Percentiles rank a stretch among this genome's conserved stretches.
Evolutionary conservation across 2,888 invertebrate species (phyloP).

Genomic region (Cabera pusaria): DNA sequence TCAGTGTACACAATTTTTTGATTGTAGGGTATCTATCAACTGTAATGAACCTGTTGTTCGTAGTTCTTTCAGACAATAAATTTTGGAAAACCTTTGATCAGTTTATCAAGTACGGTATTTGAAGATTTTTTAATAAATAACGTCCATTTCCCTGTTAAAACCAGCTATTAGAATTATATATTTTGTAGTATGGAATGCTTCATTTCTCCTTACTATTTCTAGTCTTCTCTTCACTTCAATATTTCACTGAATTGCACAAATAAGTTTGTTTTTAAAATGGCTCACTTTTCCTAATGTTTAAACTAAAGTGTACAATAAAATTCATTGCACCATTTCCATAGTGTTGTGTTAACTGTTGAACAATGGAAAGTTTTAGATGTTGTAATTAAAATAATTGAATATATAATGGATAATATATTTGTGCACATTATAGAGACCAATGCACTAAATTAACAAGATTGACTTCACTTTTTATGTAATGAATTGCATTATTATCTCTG

Average conservation of each 20-base stretch:
- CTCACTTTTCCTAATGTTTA: constrained; percentile 79
- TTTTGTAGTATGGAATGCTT: constrained; percentile 82
- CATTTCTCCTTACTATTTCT: constrained; percentile 78
- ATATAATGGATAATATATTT: constrained; percentile 37
- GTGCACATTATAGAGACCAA: constrained; percentile 63
- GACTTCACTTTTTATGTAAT: constrained; percentile 38
- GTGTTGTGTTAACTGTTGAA: constrained; percentile 54
- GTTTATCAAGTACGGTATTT: constrained; percentile 50
- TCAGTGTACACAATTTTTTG: constrained; percentile 53
- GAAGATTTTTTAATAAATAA: constrained; percentile 52
- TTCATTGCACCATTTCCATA: constrained; percentile 62
- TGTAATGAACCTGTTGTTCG: constrained; percentile 40
- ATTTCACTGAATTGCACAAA: constrained; percentile 80
- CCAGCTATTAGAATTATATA: constrained; percentile 77
- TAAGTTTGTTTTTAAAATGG: constrained; percentile 81
- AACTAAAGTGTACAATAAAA: constrained; percentile 58
- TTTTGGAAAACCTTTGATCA: constrained; percentile 44
- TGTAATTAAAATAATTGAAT: constrained; percentile 44
- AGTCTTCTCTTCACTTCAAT: constrained; percentile 76
- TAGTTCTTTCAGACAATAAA: constrained; percentile 55
- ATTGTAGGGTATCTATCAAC: constrained; percentile 42
- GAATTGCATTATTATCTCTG: constrained; percentile 35
- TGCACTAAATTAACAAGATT: constrained; percentile 51
- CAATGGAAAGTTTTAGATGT: constrained; percentile 42
- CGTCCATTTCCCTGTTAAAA: constrained; percentile 84